Conservation (phyloP, 53 echinoderm and acorn worm species). For the Actinopyga echinites region DNA sequence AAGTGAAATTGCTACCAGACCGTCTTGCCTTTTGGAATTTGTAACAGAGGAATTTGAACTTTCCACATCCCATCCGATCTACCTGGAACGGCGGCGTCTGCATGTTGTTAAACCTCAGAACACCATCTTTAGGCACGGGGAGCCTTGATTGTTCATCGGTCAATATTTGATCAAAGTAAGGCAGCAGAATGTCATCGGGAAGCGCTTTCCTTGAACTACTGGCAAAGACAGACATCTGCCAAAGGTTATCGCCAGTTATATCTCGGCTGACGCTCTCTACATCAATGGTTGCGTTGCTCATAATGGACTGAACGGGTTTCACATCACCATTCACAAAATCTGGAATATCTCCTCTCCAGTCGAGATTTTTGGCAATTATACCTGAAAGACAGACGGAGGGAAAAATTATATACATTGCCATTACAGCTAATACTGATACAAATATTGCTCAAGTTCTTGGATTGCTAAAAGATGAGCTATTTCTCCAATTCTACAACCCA, state of each 20-base stretch:
- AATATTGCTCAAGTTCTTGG: too few relatives aligned
- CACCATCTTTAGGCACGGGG: background rate
- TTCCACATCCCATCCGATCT: conserved; percentile 40
- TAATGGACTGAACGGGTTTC: background rate
- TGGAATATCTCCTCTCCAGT: conserved; percentile 19
- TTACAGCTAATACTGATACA: too few relatives aligned
- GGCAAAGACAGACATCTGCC: conserved; percentile 48
- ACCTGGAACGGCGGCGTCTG: conserved; percentile 35
- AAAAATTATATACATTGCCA: too few relatives aligned
- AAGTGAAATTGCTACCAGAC: background rate
- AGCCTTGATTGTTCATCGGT: conserved; percentile 4
- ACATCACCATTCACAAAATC: background rate
- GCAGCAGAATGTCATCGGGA: background rate
- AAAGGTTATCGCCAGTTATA: conserved; percentile 2
- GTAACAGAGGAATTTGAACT: conserved; percentile 24
- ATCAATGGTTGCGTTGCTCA: conserved; percentile 9
- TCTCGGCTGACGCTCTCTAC: background rate
- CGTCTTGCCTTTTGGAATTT: conserved; percentile 15
- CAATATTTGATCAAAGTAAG: conserved; percentile 30
- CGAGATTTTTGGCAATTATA: conserved; percentile 11
- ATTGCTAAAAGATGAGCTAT: too few relatives aligned
- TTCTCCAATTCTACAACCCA: too few relatives aligned
- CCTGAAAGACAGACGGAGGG: too few relatives aligned
- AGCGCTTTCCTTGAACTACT: background rate
- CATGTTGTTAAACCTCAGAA: conserved; percentile 8